Evolutionary conservation across 2,113 vertebrate genomes (phyloP), one percentile per base, ranked within the genome.

Genomic region (Calypte anna): DNA sequence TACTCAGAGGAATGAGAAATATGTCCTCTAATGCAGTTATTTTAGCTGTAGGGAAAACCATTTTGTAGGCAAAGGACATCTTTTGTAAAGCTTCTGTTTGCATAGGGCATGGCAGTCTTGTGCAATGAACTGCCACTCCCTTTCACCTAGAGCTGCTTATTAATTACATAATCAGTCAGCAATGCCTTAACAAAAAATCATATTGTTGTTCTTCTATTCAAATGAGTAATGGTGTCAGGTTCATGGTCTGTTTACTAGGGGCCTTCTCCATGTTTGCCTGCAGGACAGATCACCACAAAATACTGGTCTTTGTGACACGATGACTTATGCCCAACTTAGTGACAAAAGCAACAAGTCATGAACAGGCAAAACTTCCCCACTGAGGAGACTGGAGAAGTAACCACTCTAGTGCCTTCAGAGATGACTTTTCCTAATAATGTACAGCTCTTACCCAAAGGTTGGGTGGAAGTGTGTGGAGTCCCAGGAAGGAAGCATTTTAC

Each of bases 391-490:
- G 30, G 8, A 24, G 14, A 75, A 57, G 14, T 33, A 40, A 40
- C 36, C 10, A 7, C 17, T 23, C 40, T 22, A 15, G 7, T 79
- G 57, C 38, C 30, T 48, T 20, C 3, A 72, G 38, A 67, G 0
- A 2, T 30, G 12, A 27, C 1, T 0, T 48, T 82, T 66, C 16
- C 9, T 51, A 7, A 6, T 19, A 12, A 38, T 0, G 3, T n/a
- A 9, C 23, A 73, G 10, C 4, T n/a, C n/a, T 58, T 76, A 27
- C 9, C 24, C 43, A 17, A 59, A 55, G 24, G 25, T 0, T 59
- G 31, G 20, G 31, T 57, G 25, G 12, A 51, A 73, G 8, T 1
- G 6, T 19, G 19, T 38, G 67, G 40, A 74, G 20, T 12, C 33
- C 28, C 9, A 17, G 10, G 11, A 77, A 21, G 10, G 15, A 67